Evolutionary conservation across 2,113 vertebrate species (phyloP).

Genomic region (Odobenus rosmarus): DNA sequence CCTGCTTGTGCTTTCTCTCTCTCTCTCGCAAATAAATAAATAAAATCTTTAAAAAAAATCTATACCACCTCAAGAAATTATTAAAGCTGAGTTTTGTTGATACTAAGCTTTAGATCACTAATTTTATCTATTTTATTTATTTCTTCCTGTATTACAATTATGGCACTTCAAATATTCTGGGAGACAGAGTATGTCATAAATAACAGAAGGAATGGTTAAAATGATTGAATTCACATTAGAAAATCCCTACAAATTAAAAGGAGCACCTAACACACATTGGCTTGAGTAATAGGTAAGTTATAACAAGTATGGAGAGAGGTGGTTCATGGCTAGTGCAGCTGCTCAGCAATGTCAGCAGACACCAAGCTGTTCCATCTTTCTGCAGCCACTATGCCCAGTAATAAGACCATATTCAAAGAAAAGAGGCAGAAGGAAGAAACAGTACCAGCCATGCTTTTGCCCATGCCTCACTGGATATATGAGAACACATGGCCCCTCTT

Average conservation of each 20-base stretch:
- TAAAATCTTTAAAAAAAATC: not conserved
- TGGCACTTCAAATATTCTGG: not conserved
- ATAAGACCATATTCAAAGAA: not conserved
- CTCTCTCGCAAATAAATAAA: not conserved
- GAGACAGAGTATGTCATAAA: not conserved
- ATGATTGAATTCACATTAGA: not conserved
- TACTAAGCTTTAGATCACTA: not conserved
- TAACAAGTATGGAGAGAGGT: not conserved
- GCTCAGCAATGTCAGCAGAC: not conserved
- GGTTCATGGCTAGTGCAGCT: not conserved
- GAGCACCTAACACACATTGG: not conserved
- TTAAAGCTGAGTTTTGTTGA: not conserved
- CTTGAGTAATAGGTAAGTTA: not conserved
- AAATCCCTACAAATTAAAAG: not conserved
- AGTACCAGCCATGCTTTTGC: not conserved
- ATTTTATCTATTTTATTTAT: not conserved
- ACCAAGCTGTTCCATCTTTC: not conserved
- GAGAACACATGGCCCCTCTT: not conserved
- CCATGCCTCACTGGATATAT: not conserved
- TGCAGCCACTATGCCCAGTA: not conserved
- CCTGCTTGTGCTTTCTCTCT: not conserved
- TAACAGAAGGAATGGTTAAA: constrained; percentile 27
- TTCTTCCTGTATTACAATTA: not conserved
- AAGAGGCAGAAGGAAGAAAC: not conserved
- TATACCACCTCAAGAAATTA: not conserved